These are phyloP conservation scores for Lepeophtheirus salmonis DNA, from an alignment of 1,140 invertebrate genomes.

Conservation along the genomic window DNA sequence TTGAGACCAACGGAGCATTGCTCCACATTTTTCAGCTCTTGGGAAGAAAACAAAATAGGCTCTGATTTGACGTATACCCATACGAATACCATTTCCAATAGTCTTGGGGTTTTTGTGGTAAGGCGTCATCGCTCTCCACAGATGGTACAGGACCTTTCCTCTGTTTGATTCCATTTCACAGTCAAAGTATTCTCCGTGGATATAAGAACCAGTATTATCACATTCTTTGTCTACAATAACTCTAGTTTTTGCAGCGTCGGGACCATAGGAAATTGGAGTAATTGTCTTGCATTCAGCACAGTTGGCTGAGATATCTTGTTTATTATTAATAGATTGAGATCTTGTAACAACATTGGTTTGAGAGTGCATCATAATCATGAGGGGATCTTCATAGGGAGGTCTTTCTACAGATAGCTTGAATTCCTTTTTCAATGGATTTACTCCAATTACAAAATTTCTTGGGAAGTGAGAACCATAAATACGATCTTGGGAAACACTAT, in stretches of 20 bases:
- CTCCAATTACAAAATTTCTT: conserved; percentile 14
- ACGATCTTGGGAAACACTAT: neutral
- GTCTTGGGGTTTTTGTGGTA: conserved; percentile 15
- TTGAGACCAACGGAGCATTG: conserved; percentile 2
- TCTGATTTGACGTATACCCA: conserved; percentile 10
- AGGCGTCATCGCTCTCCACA: neutral
- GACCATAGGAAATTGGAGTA: neutral
- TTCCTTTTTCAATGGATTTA: conserved; percentile 16
- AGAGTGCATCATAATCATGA: conserved; percentile 12
- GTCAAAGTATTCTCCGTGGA: conserved; percentile 17
- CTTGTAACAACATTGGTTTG: neutral
- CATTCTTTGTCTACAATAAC: neutral
- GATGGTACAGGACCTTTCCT: neutral
- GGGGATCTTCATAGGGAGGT: conserved; percentile 1
- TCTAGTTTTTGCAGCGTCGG: neutral
- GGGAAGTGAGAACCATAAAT: conserved; percentile 11
- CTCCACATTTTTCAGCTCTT: conserved; percentile 14
- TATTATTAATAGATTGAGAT: neutral
- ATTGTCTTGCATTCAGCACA: conserved; percentile 9
- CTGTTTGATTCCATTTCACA: conserved; percentile 11
- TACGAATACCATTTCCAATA: neutral
- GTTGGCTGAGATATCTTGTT: neutral
- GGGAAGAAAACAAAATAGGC: conserved; percentile 11
- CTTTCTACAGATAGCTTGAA: conserved; percentile 3
- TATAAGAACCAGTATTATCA: neutral